Percentiles rank a stretch among this genome's conserved stretches.
Evolutionary conservation across 1,140 invertebrate species (phyloP).

Genomic region (Acromyrmex heyeri): DNA sequence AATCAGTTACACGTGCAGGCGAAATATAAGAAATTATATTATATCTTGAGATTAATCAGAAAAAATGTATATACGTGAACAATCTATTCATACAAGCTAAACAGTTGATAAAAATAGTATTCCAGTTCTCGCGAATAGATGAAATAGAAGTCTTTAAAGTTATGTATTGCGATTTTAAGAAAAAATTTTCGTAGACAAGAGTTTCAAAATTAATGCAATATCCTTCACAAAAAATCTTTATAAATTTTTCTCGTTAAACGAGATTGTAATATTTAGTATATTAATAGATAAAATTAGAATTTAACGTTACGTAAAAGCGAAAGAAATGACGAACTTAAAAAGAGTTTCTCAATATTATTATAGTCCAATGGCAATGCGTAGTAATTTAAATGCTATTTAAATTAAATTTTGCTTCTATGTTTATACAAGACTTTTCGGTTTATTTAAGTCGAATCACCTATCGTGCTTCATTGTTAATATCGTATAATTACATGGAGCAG

Average conservation of each 20-base stretch:
- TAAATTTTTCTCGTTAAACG: background rate
- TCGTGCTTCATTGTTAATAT: background rate
- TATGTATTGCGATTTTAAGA: background rate
- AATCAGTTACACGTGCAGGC: background rate
- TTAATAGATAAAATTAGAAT: background rate
- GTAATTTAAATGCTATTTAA: background rate
- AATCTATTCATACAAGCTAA: conserved; percentile 5
- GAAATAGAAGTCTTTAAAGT: conserved; percentile 32
- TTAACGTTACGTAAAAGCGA: conserved; percentile 20
- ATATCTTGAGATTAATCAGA: background rate
- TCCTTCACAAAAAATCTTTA: background rate
- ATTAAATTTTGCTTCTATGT: background rate
- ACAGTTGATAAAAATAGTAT: conserved; percentile 40
- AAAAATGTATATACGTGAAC: background rate
- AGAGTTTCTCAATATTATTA: background rate
- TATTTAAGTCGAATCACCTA: background rate
- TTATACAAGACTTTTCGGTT: background rate
- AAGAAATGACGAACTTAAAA: background rate
- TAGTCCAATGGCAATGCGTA: background rate
- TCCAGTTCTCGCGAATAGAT: background rate
- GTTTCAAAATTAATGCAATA: background rate
- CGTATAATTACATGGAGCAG: background rate
- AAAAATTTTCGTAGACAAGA: background rate
- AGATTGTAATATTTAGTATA: background rate
- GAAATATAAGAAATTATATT: conserved; percentile 25